These are phyloP conservation scores for Sander lucioperca DNA, from an alignment of 2,113 vertebrate genomes.

Conservation along the genomic window DNA sequence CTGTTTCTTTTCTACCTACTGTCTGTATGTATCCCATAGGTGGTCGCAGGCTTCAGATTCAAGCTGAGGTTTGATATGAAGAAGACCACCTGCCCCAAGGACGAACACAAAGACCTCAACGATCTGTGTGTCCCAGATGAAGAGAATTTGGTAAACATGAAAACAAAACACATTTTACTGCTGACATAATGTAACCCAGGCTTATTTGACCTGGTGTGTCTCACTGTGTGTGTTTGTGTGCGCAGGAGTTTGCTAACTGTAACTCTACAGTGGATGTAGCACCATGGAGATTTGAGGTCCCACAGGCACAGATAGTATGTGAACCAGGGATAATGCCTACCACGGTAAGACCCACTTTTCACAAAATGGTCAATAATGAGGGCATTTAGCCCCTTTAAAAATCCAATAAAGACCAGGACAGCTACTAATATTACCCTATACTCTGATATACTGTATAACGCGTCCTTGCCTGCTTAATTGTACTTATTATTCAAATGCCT, in stretches of 20 bases:
- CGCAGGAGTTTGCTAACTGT: constrained; percentile 85
- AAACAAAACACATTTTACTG: not conserved
- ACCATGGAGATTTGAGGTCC: constrained; percentile 80
- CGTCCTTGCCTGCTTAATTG: no score
- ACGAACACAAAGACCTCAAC: constrained; percentile 81
- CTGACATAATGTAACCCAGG: not conserved
- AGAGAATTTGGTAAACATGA: constrained; percentile 80
- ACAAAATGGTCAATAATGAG: not conserved
- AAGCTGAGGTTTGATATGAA: constrained; percentile 83
- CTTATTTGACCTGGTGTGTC: not conserved
- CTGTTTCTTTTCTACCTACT: not conserved
- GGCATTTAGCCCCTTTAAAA: not conserved
- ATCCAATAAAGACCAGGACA: not conserved
- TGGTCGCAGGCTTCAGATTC: constrained; percentile 88
- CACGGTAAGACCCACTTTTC: constrained; percentile 54
- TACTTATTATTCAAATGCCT: not conserved
- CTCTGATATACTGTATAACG: no score
- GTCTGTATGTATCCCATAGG: constrained; percentile 73
- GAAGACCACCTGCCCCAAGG: constrained; percentile 90
- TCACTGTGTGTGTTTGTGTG: not conserved
- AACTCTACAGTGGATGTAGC: constrained; percentile 82
- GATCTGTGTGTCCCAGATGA: constrained; percentile 79
- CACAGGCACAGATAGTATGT: constrained; percentile 78
- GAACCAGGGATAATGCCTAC: constrained; percentile 16
- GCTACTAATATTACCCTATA: not conserved